Evolutionary conservation across 2,888 invertebrate species (phyloP).

Genomic region (Nasonia oneida): DNA sequence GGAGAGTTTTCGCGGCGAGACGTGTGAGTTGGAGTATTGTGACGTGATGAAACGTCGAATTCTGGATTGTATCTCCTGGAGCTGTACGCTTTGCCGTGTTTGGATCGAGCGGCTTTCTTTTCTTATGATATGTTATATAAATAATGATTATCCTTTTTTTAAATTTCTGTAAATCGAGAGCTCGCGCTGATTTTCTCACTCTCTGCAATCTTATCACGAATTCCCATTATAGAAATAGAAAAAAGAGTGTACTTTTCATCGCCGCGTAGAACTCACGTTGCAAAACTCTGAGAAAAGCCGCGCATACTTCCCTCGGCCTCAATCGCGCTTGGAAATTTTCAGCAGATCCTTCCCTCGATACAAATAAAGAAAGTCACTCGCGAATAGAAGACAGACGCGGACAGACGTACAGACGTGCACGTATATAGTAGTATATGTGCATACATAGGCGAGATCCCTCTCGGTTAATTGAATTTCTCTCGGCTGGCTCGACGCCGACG

Average conservation of each 20-base stretch:
- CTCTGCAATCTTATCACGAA: neutral
- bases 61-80: neutral
- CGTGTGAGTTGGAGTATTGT: neutral
- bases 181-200: neutral
- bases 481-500: neutral
- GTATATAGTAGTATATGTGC: neutral
- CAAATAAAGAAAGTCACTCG: constrained; percentile 13
- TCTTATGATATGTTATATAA: neutral
- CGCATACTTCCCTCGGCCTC: neutral
- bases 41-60: constrained; percentile 39
- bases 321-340: constrained; percentile 13
- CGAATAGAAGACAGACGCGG: constrained; percentile 1
- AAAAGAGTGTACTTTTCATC: neutral
- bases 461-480: constrained; percentile 53
- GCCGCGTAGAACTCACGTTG: neutral
- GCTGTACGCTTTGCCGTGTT: neutral
- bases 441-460: neutral
- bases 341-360: constrained; percentile 22
- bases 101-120: neutral
- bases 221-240: neutral
- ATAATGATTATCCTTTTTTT: neutral
- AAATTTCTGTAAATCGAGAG: no score
- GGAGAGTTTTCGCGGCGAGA: constrained; percentile 4
- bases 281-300: neutral
- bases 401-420: neutral